A percentile compares a stretch with the other conserved stretches of the same genome.
Conservation (phyloP, 2,888 invertebrate species). For the Electrophaes corylata region DNA sequence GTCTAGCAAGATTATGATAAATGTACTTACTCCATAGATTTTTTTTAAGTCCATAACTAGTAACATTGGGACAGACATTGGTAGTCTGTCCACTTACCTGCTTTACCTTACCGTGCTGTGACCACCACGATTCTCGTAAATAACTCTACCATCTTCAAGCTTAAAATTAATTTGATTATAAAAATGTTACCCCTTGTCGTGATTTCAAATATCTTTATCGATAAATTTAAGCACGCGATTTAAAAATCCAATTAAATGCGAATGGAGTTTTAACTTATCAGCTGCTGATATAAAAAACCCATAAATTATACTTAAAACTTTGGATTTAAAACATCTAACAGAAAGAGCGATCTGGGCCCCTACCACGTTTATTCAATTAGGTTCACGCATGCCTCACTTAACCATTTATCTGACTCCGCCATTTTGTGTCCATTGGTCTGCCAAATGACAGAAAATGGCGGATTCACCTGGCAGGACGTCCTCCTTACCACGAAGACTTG, state of each 20-base stretch:
- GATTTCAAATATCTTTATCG: not conserved
- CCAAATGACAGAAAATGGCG: too few relatives aligned
- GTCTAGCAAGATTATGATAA: conserved; percentile 27
- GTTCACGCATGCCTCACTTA: too few relatives aligned
- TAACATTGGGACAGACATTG: too few relatives aligned
- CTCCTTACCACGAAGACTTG: too few relatives aligned
- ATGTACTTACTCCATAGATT: conserved; percentile 3
- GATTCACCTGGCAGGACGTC: too few relatives aligned
- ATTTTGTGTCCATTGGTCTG: too few relatives aligned
- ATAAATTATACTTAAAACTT: not conserved
- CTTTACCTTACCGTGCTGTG: too few relatives aligned
- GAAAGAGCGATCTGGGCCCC: not conserved
- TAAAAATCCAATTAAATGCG: not conserved
- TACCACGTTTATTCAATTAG: not conserved
- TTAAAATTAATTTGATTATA: too few relatives aligned
- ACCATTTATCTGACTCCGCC: too few relatives aligned
- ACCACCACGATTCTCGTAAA: too few relatives aligned
- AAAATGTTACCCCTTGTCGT: not conserved
- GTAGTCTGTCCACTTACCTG: too few relatives aligned
- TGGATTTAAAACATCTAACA: not conserved
- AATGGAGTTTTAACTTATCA: not conserved
- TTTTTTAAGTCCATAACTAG: not conserved
- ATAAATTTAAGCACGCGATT: not conserved
- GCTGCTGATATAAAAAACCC: not conserved
- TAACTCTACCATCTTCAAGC: too few relatives aligned